Evolutionary conservation across 1,140 invertebrate species (phyloP).

Genomic region (Doryteuthis pealeii): DNA sequence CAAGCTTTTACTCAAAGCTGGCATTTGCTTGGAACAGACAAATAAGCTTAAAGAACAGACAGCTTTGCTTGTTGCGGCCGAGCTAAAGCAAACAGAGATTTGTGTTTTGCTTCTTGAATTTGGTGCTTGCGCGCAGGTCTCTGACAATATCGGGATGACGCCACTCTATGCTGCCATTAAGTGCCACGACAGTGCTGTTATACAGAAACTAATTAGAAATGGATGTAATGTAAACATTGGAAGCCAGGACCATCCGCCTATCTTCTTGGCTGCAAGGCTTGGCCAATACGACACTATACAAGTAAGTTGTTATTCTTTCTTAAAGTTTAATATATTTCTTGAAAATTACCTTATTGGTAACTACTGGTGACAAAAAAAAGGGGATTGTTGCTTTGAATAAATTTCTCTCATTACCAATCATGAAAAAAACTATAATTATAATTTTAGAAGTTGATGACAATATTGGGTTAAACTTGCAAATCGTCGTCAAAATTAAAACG

Average conservation of each 20-base stretch:
- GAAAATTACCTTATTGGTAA: background rate
- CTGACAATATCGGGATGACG: conserved; percentile 47
- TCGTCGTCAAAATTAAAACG: too few species aligned
- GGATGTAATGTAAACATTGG: conserved; percentile 46
- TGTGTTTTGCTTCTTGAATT: conserved; percentile 28
- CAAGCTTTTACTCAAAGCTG: conserved; percentile 27
- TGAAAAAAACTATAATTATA: too few species aligned
- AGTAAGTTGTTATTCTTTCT: conserved; percentile 23
- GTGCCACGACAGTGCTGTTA: conserved; percentile 22
- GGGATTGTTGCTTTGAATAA: background rate
- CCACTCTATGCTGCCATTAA: conserved; percentile 48
- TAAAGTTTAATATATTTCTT: background rate
- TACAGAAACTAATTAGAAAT: conserved; percentile 34
- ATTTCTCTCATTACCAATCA: too few species aligned
- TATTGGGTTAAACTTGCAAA: too few species aligned
- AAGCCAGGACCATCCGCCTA: conserved; percentile 47
- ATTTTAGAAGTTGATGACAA: too few species aligned
- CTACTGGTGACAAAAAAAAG: background rate
- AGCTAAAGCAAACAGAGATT: conserved; percentile 25
- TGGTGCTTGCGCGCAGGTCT: conserved; percentile 37
- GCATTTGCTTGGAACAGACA: conserved; percentile 35
- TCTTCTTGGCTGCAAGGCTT: conserved; percentile 43
- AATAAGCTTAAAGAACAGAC: conserved; percentile 33
- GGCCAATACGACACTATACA: conserved; percentile 37
- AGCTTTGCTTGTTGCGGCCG: conserved; percentile 37